Evolutionary conservation across 2,888 invertebrate genomes (phyloP).

Genomic region (Euzophera pinguis): DNA sequence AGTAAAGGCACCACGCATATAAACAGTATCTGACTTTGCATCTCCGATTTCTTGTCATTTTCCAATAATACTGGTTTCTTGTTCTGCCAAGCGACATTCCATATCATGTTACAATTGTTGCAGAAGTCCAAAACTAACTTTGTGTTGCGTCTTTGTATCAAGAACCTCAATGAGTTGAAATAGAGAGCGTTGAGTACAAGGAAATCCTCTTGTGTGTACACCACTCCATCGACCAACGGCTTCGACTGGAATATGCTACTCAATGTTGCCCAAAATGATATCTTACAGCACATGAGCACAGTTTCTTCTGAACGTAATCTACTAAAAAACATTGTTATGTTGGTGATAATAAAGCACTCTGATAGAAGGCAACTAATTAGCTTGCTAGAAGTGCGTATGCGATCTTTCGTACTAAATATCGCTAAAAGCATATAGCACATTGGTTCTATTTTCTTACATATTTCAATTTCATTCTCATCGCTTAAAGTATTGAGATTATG

Average conservation of each 20-base stretch:
- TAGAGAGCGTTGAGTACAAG: constrained; percentile 49
- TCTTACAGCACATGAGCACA: constrained; percentile 65
- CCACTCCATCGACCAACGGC: constrained; percentile 44
- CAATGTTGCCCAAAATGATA: constrained; percentile 66
- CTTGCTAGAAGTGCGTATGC: constrained; percentile 50
- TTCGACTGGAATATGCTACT: constrained; percentile 53
- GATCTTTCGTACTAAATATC: constrained; percentile 72
- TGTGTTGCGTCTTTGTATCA: constrained; percentile 47
- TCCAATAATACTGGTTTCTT: constrained; percentile 34
- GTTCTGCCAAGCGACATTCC: constrained; percentile 43
- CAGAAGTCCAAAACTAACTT: constrained; percentile 54
- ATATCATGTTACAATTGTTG: constrained; percentile 49
- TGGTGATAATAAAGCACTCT: constrained; percentile 1
- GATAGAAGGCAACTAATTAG: constrained; percentile 2
- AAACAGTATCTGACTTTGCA: constrained; percentile 81
- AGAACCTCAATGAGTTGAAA: constrained; percentile 50
- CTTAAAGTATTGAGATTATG: constrained; percentile 69
- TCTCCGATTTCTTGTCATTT: constrained; percentile 42
- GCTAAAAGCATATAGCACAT: constrained; percentile 77
- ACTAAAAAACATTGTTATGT: constrained; percentile 43
- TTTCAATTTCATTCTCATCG: constrained; percentile 69
- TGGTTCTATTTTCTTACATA: constrained; percentile 76
- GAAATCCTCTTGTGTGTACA: constrained; percentile 52
- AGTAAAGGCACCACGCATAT: constrained; percentile 83
- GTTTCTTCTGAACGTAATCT: constrained; percentile 67